A percentile compares a stretch with the other conserved stretches of the same genome.
These are phyloP conservation scores for Anniella stebbinsi DNA, from an alignment of 2,797 vertebrate genomes.

Conservation along the genomic window DNA sequence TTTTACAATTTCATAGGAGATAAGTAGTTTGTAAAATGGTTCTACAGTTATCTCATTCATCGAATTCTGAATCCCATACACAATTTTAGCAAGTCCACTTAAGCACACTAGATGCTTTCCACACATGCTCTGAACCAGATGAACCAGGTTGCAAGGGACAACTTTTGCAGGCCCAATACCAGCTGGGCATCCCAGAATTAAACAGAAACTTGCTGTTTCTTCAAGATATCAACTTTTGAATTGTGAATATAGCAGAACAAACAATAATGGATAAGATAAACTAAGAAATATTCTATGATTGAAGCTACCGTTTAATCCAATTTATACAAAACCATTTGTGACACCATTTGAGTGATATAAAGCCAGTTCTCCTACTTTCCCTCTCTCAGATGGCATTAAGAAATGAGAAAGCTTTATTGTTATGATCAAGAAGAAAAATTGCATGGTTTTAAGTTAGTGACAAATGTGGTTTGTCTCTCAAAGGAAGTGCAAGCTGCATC, in stretches of 20 bases:
- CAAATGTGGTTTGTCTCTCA: conserved; percentile 2
- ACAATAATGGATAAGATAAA: not conserved
- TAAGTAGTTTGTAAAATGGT: not conserved
- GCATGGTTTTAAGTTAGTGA: conserved; percentile 17
- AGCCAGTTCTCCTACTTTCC: not conserved
- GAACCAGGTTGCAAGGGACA: no score
- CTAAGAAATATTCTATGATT: conserved; percentile 2
- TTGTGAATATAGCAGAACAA: conserved; percentile 15
- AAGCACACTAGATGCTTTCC: not conserved
- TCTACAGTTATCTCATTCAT: not conserved
- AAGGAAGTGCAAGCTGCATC: not conserved
- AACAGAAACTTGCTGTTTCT: conserved; percentile 5
- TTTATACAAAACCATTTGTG: conserved; percentile 15
- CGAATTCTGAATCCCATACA: not conserved
- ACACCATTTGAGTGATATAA: conserved; percentile 33
- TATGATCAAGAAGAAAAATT: not conserved
- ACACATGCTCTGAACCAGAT: not conserved
- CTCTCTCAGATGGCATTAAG: conserved; percentile 32
- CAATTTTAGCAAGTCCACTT: not conserved
- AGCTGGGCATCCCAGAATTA: not conserved
- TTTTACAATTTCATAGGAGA: not conserved
- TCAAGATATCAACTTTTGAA: conserved; percentile 30
- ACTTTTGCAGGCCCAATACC: not conserved
- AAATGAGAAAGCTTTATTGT: conserved; percentile 2
- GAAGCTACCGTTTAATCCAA: conserved; percentile 37